These are phyloP conservation scores for Climacteris rufus DNA, from an alignment of 2,113 vertebrate species.

Conservation along the genomic window DNA sequence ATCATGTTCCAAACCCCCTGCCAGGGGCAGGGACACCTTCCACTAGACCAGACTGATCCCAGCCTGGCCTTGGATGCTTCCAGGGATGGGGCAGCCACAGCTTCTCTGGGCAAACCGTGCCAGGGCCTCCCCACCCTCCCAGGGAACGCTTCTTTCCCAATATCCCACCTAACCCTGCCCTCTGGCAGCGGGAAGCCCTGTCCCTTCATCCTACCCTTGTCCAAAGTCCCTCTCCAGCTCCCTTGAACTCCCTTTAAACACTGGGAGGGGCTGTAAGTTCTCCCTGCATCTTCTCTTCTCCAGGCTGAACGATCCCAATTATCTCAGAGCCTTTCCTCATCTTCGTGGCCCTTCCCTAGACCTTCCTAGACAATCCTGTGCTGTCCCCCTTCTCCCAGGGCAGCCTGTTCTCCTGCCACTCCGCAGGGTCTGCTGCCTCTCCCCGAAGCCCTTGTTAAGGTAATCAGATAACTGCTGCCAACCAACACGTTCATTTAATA, in stretches of 20 bases:
- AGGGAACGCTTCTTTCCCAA: background rate
- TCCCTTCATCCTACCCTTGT: background rate
- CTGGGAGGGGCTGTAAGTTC: background rate
- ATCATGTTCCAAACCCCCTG: background rate
- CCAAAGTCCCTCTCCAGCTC: background rate
- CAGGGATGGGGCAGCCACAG: background rate
- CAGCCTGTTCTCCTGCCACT: background rate
- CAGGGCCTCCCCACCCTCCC: background rate
- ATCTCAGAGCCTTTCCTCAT: background rate
- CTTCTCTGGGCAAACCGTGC: background rate
- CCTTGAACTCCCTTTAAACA: background rate
- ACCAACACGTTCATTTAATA: background rate
- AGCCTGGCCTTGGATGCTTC: background rate
- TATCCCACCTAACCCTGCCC: background rate
- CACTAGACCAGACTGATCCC: background rate
- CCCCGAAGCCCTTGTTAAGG: background rate
- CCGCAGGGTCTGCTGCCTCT: background rate
- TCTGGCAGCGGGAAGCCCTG: background rate
- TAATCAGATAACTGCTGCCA: conserved; percentile 34
- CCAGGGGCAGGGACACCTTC: background rate
- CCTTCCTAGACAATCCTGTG: background rate
- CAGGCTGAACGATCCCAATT: background rate
- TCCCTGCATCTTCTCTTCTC: background rate
- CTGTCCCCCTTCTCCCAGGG: background rate
- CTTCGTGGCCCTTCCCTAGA: background rate